Conservation (phyloP, 2,797 vertebrate species). For the Enteromius anoplus region DNA sequence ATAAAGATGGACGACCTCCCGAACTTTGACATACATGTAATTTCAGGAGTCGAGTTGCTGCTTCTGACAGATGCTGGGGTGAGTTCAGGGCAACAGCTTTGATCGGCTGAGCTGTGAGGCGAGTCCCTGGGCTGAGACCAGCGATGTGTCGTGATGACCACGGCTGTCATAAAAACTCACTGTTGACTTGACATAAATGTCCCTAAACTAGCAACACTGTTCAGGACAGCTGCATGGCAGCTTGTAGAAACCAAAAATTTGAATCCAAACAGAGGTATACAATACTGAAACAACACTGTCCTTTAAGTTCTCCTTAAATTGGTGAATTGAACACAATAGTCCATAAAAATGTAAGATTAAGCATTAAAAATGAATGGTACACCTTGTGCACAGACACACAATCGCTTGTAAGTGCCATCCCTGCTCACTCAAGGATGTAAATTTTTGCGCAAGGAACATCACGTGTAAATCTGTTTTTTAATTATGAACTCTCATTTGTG, state of each 20-base stretch:
- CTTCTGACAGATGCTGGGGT: constrained; percentile 46
- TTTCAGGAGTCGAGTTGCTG: constrained; percentile 41
- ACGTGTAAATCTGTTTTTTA: constrained; percentile 1
- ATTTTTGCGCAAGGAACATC: constrained; percentile 1
- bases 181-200: constrained; percentile 22
- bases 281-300: constrained; percentile 6
- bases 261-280: neutral
- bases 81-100: constrained; percentile 76
- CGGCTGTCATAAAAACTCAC: constrained; percentile 41
- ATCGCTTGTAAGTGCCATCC: neutral
- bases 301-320: neutral
- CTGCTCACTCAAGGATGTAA: neutral
- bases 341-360: neutral
- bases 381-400: neutral
- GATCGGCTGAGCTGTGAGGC: constrained; percentile 81
- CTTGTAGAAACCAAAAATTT: constrained; percentile 14
- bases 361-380: neutral
- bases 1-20: constrained; percentile 29
- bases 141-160: constrained; percentile 20
- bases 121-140: constrained; percentile 60
- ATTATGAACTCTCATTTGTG: neutral
- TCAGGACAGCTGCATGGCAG: constrained; percentile 22
- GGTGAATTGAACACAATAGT: neutral
- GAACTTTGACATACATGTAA: constrained; percentile 43
- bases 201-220: neutral